Evolutionary conservation across 2,113 vertebrate species (phyloP).

Genomic region (Tetrax tetrax): DNA sequence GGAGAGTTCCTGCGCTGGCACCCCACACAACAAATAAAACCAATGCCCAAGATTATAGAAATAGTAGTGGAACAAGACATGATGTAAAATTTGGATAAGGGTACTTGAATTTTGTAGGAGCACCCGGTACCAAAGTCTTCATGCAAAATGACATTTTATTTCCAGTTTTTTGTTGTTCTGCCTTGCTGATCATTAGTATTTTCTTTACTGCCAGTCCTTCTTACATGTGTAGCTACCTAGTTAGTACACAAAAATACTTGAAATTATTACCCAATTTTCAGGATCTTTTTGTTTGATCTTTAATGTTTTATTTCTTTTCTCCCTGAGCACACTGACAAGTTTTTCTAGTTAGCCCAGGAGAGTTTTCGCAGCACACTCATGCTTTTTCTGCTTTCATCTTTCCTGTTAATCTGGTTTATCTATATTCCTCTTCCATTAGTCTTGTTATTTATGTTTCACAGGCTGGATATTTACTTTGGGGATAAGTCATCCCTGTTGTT

Average conservation of each 20-base stretch:
- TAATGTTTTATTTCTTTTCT: slow-evolving; percentile 1
- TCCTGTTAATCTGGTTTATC: slow-evolving; percentile 51
- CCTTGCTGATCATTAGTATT: not conserved
- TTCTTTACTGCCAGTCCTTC: not conserved
- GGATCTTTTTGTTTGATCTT: slow-evolving; percentile 19
- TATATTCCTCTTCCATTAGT: slow-evolving; percentile 51
- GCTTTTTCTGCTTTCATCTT: slow-evolving; percentile 37
- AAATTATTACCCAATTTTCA: not conserved
- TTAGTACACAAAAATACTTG: not conserved
- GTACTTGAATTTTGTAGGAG: not conserved
- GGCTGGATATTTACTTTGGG: not conserved
- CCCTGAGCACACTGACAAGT: not conserved
- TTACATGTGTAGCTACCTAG: not conserved
- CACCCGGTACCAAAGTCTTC: not conserved
- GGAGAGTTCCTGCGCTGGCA: not conserved
- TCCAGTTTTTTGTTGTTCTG: not conserved
- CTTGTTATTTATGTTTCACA: slow-evolving; percentile 48
- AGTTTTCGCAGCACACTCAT: not conserved
- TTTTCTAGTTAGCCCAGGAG: slow-evolving; percentile 9
- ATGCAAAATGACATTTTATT: not conserved
- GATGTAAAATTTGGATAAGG: not conserved
- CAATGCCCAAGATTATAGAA: not conserved
- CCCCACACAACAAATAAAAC: not conserved
- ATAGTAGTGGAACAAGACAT: not conserved
- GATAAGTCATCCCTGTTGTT: not conserved